A percentile compares a stretch with the other conserved stretches of the same genome.
Evolutionary conservation across 1,140 invertebrate genomes (phyloP).

Genomic region (Aphidius gifuensis): DNA sequence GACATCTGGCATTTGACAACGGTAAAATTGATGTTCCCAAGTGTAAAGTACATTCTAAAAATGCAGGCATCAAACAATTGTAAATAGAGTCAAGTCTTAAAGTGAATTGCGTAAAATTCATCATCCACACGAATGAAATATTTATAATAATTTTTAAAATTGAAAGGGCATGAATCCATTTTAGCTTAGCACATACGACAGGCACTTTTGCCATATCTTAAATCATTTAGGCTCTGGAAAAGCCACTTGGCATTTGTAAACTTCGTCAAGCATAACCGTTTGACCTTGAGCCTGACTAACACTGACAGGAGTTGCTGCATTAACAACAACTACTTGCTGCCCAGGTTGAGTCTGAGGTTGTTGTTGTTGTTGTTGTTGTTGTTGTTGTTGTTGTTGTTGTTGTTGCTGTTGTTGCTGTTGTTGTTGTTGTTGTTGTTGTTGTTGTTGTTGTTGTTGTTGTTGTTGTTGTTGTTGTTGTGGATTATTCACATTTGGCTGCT

Average conservation of each 20-base stretch:
- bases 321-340: slow-evolving; percentile 52
- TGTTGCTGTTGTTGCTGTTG: slow-evolving; percentile 9
- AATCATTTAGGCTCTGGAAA: slow-evolving; percentile 57
- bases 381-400: slow-evolving; percentile 11
- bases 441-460: slow-evolving; percentile 38
- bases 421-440: slow-evolving; percentile 30
- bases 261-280: slow-evolving; percentile 52
- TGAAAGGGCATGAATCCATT: neutral
- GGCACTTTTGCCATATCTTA: slow-evolving; percentile 37
- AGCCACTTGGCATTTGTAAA: slow-evolving; percentile 58
- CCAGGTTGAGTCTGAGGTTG: slow-evolving; percentile 40
- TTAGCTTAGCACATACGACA: slow-evolving; percentile 34
- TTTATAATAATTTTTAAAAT: too few species aligned
- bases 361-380: slow-evolving; percentile 22
- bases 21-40: too few species aligned
- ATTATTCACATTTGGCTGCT: slow-evolving; percentile 44
- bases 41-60: too few species aligned
- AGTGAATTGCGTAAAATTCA: too few species aligned
- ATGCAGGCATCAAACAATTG: too few species aligned
- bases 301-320: slow-evolving; percentile 49
- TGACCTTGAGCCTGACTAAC: slow-evolving; percentile 52
- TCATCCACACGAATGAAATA: too few species aligned
- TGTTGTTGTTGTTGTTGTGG: slow-evolving; percentile 46
- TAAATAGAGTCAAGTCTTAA: too few species aligned
- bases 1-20: too few species aligned